Evolutionary conservation across 2,888 invertebrate genomes (phyloP).

Genomic region (Acanthopleura granulata): DNA sequence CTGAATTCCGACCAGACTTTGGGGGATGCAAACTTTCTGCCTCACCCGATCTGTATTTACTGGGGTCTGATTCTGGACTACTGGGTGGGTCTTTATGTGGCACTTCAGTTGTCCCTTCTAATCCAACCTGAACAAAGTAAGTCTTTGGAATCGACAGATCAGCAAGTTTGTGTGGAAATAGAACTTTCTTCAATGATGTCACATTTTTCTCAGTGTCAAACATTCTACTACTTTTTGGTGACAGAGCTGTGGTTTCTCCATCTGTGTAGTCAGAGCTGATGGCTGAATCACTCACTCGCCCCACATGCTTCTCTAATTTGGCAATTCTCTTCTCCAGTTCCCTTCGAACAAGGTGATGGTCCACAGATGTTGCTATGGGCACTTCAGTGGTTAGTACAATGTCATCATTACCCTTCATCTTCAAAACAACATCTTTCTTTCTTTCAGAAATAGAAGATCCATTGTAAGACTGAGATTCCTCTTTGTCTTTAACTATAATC

Average conservation of each 20-base stretch:
- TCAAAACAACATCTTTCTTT: not conserved
- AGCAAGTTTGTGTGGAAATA: not conserved
- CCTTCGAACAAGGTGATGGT: constrained; percentile 27
- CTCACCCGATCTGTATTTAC: not conserved
- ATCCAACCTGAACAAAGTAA: not conserved
- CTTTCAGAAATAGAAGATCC: not conserved
- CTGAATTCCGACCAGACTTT: not conserved
- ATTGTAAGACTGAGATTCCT: not conserved
- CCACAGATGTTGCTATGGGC: not conserved
- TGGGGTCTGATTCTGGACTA: not conserved
- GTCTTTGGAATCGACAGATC: not conserved
- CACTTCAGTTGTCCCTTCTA: not conserved
- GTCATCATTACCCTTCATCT: not conserved
- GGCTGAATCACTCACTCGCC: constrained; percentile 60
- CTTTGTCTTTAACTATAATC: too few relatives aligned
- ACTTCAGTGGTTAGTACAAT: not conserved
- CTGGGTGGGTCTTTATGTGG: not conserved
- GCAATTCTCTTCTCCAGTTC: constrained; percentile 48
- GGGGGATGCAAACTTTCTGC: not conserved
- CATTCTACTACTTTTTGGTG: constrained; percentile 32
- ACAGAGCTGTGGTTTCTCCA: constrained; percentile 49
- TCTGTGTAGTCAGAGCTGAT: constrained; percentile 64
- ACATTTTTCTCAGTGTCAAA: not conserved
- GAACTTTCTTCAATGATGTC: not conserved
- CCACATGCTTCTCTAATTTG: constrained; percentile 39